These are phyloP conservation scores for Lasiurus cinereus DNA, from an alignment of 2,113 vertebrate species.

Conservation along the genomic window DNA sequence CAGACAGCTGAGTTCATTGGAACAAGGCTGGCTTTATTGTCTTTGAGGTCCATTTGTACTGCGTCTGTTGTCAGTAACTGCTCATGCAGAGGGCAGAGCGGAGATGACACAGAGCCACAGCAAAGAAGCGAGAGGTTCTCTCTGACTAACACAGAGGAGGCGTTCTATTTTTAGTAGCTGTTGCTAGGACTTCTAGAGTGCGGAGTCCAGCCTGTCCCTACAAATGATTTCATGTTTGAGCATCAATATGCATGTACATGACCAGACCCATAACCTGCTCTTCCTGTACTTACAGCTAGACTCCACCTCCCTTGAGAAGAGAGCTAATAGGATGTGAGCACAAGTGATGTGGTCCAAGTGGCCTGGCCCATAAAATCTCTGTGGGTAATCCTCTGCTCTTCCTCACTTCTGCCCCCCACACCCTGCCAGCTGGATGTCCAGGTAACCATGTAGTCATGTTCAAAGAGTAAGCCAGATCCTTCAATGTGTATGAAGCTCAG, in stretches of 20 bases:
- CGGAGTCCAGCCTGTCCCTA: background rate
- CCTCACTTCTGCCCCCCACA: too few relatives aligned
- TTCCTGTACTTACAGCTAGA: background rate
- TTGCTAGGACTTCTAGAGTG: background rate
- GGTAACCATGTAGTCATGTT: background rate
- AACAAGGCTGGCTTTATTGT: conserved; percentile 31
- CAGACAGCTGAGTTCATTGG: conserved; percentile 35
- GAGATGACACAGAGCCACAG: conserved; percentile 3
- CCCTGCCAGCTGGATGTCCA: background rate
- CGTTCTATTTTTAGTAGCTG: conserved; percentile 37
- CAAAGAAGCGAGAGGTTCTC: background rate
- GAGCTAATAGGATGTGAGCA: background rate
- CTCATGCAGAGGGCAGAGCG: background rate
- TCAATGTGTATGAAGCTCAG: background rate
- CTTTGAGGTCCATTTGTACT: background rate
- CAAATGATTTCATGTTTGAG: conserved; percentile 14
- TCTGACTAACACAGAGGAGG: background rate
- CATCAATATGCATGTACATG: background rate
- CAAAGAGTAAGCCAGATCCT: background rate
- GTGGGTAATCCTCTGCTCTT: background rate
- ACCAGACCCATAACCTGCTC: background rate
- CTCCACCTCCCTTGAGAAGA: background rate
- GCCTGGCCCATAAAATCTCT: background rate
- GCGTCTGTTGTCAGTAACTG: background rate
- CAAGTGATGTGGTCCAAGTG: background rate